Conservation (phyloP, 1,140 invertebrate genomes). For the Hylaeus volcanicus region DNA sequence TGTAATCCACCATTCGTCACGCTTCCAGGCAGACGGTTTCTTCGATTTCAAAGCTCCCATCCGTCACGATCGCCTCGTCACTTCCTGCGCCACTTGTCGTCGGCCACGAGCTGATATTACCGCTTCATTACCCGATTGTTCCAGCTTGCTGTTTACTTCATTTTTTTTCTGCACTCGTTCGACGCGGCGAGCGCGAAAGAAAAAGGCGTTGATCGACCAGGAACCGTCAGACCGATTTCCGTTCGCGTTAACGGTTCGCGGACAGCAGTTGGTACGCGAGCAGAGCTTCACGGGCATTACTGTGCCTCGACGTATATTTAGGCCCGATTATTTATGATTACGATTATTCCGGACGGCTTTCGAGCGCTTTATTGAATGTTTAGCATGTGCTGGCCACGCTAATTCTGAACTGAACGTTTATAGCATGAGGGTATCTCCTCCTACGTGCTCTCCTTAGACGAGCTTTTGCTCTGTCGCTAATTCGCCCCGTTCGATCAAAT, state of each 20-base stretch:
- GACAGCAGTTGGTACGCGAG: slow-evolving; percentile 74
- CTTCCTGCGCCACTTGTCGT: slow-evolving; percentile 19
- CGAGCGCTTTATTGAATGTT: slow-evolving; percentile 78
- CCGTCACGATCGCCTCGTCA: slow-evolving; percentile 27
- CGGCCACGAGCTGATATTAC: slow-evolving; percentile 19
- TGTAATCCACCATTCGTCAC: slow-evolving; percentile 31
- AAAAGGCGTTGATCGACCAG: slow-evolving; percentile 32
- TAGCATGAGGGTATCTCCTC: slow-evolving; percentile 63
- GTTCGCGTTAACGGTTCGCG: slow-evolving; percentile 71
- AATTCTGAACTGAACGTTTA: slow-evolving; percentile 73
- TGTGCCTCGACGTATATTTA: slow-evolving; percentile 76
- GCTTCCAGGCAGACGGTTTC: neutral
- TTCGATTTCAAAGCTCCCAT: slow-evolving; percentile 19
- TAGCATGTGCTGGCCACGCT: slow-evolving; percentile 77
- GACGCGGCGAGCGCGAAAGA: neutral
- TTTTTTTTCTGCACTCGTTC: slow-evolving; percentile 9
- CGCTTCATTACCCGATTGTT: slow-evolving; percentile 37
- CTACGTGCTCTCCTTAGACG: slow-evolving; percentile 61
- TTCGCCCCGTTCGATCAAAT: slow-evolving; percentile 63
- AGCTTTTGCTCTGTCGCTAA: slow-evolving; percentile 61
- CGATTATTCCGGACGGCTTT: slow-evolving; percentile 77
- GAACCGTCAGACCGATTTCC: slow-evolving; percentile 53
- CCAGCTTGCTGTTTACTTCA: neutral
- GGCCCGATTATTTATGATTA: slow-evolving; percentile 79
- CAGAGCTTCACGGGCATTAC: slow-evolving; percentile 61